Percentiles rank a stretch among this genome's conserved stretches.
Evolutionary conservation across 2,113 vertebrate species (phyloP).

Genomic region (Gallinago media): DNA sequence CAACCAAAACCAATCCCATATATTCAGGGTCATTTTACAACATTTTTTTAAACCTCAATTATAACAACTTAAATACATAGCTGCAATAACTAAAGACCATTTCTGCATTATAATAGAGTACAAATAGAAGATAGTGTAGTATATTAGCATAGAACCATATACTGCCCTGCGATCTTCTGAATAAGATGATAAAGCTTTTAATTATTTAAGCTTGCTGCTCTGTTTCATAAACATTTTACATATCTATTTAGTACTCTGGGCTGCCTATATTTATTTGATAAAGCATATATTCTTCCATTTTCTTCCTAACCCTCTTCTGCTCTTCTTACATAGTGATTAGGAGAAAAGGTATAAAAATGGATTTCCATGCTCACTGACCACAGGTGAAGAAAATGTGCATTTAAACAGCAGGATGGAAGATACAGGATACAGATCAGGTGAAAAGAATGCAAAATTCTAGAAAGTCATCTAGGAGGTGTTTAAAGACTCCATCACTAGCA

Average conservation of each 20-base stretch:
- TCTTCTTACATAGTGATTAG: neutral
- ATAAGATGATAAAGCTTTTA: neutral
- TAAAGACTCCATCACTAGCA: neutral
- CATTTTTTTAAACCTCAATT: neutral
- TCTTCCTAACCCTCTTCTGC: neutral
- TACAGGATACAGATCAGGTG: neutral
- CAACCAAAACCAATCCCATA: neutral
- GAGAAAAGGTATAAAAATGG: neutral
- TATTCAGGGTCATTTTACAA: neutral
- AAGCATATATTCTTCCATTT: neutral
- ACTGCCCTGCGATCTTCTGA: neutral
- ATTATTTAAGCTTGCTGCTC: neutral
- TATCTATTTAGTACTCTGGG: neutral
- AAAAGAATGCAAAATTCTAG: neutral
- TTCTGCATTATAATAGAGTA: neutral
- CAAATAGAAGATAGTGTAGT: neutral
- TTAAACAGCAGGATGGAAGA: neutral
- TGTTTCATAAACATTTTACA: neutral
- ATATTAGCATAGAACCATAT: neutral
- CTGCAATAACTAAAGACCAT: neutral
- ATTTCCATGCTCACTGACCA: neutral
- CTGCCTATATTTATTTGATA: neutral
- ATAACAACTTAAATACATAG: neutral
- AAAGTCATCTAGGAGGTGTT: neutral
- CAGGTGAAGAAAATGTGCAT: fast-evolving